phyloP scores from a whole-genome alignment of 2,113 vertebrate species.

The Panthera leo region DNA sequence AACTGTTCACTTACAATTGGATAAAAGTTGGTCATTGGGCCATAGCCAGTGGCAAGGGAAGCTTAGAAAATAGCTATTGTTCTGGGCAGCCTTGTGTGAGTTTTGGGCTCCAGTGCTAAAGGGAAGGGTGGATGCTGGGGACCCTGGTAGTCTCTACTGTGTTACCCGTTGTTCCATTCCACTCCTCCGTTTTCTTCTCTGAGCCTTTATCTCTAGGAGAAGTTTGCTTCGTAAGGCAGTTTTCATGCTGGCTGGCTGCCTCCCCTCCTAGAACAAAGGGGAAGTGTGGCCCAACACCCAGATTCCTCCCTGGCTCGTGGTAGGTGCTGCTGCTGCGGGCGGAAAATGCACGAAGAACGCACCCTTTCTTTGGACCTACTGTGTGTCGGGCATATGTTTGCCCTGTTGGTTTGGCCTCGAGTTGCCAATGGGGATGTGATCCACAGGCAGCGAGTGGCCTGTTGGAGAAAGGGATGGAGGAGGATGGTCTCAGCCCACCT shows the following conservation, averaged over 20 bases:
- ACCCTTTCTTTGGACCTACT: background rate
- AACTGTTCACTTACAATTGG: background rate
- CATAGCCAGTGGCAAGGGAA: background rate
- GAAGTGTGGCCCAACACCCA: background rate
- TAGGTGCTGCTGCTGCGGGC: rapidly evolving
- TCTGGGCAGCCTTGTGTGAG: background rate
- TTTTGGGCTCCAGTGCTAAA: background rate
- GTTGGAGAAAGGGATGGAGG: background rate
- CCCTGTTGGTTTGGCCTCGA: background rate
- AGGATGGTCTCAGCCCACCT: background rate
- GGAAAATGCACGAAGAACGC: background rate
- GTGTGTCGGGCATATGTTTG: background rate
- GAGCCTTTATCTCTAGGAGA: background rate
- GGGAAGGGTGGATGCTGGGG: background rate
- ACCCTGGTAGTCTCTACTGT: background rate
- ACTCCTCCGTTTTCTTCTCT: background rate
- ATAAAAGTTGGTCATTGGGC: background rate
- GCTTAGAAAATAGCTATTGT: background rate
- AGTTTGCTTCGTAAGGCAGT: background rate
- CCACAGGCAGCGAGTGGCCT: background rate
- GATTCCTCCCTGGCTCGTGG: no score
- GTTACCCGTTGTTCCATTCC: rapidly evolving
- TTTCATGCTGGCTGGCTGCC: background rate
- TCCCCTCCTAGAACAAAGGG: background rate
- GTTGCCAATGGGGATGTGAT: background rate